Conservation (phyloP, 92 coral and sea anemone species). For the Siderastrea siderea region DNA sequence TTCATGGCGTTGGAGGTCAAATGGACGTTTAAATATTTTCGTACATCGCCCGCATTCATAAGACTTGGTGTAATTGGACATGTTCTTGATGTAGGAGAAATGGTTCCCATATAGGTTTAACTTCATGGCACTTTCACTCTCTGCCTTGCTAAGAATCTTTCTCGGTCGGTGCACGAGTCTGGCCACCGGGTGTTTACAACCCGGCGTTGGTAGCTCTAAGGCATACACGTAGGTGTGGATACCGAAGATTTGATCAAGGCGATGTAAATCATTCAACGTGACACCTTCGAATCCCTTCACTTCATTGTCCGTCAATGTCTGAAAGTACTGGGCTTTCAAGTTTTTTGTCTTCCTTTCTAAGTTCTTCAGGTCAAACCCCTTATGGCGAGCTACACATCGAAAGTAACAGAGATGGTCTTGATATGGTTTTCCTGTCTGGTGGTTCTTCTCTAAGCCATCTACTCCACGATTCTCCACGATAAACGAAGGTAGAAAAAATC, state of each 20-base stretch:
- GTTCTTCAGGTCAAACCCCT: not conserved
- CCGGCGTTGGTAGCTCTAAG: not conserved
- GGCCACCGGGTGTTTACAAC: too few species aligned
- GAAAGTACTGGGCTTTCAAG: too few species aligned
- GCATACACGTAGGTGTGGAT: constrained; percentile 41
- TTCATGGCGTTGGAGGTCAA: constrained; percentile 12
- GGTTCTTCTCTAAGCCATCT: not conserved
- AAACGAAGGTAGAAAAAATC: not conserved
- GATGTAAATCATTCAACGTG: not conserved
- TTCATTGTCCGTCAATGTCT: not conserved
- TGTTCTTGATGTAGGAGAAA: not conserved
- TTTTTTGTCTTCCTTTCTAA: not conserved
- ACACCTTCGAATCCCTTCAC: not conserved
- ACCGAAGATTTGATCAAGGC: constrained; percentile 20
- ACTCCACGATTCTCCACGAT: not conserved
- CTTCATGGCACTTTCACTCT: not conserved
- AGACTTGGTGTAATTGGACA: too few species aligned
- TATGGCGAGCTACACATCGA: not conserved
- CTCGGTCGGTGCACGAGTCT: too few species aligned
- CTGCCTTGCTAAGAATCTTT: too few species aligned
- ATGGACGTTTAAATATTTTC: constrained; percentile 1
- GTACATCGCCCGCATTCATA: constrained; percentile 48
- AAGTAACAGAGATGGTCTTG: not conserved
- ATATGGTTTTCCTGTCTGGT: not conserved
- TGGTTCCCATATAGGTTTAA: not conserved